Evolutionary conservation across 2,888 invertebrate genomes (phyloP), one percentile per base, ranked within the genome.

Genomic region (Poecilus cupreus): DNA sequence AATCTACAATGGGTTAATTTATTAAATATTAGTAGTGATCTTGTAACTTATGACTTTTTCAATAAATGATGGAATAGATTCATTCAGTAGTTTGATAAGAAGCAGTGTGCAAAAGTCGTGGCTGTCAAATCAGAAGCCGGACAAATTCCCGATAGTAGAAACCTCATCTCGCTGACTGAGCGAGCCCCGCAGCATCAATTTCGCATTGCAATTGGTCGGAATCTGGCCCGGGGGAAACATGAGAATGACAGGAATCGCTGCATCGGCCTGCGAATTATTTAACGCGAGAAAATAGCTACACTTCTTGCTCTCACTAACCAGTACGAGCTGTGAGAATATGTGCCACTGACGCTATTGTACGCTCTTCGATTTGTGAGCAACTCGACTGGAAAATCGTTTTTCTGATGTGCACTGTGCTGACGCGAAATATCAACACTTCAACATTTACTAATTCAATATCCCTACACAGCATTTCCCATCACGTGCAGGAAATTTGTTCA

Each of bases 211-310:
- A 60, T 76, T 57, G 76, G 76, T 10, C 77, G n/a, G 39, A 26
- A 51, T 49, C 74, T 64, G 13, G 24, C 64, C 43, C 77, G 18
- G 5, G 77, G 64, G 77, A 26, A 16, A 64, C 46, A 77, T 77
- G 43, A 43, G 46, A 64, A 77, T 64, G 64, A 64, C 77, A 77
- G 60, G 24, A 77, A 76, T 76, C 57, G 76, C 76, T 26, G 76
- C 76, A 39, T 57, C 57, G 57, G 16, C 60, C 20, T 43, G 77
- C 60, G 77, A 77, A 77, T 77, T 77, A 77, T 77, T 77, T 77
- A 77, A 51, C 64, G 46, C 46, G 43, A 39, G 77, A 77, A 60
- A 43, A 77, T 46, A 60, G 51, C 72, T 46, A 72, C 64, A 68
- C 32, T 37, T 51, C 51, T 51, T 26, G 60, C 60, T 60, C n/a